These are phyloP conservation scores for Pristionchus exspectatus DNA, from an alignment of 2,888 invertebrate genomes.

Conservation along the genomic window DNA sequence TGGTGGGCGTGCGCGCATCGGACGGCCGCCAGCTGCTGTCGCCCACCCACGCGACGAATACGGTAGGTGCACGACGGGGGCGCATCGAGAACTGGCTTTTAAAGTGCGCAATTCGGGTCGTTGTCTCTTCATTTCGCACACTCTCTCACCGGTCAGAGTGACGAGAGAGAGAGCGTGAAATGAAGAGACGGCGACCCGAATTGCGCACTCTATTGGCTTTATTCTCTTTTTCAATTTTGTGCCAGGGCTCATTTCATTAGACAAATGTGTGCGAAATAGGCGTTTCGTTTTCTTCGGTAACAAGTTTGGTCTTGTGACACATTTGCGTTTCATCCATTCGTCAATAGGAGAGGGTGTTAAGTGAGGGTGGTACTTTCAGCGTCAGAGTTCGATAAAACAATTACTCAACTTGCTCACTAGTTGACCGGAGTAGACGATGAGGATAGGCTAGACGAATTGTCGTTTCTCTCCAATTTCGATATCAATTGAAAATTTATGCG, in stretches of 20 bases:
- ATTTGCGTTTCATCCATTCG: neutral
- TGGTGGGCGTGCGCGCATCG: conserved; percentile 48
- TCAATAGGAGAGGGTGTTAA: neutral
- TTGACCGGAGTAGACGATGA: neutral
- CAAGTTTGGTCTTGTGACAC: neutral
- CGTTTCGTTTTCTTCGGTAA: neutral
- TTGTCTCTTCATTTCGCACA: no score
- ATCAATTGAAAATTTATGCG: no score
- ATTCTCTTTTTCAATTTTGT: neutral
- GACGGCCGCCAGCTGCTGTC: conserved; percentile 51
- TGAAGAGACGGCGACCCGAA: no score
- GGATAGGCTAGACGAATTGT: no score
- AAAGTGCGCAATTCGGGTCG: no score
- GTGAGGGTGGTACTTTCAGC: neutral
- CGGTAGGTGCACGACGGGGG: neutral
- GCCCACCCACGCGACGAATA: conserved; percentile 20
- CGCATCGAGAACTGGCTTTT: neutral
- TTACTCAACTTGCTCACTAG: no score
- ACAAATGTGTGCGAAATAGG: neutral
- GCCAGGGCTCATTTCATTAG: neutral
- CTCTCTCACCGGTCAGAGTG: no score
- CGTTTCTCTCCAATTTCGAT: no score
- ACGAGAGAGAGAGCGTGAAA: no score
- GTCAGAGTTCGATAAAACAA: neutral
- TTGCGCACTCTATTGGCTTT: no score